These are phyloP conservation scores for Zaprionus lineosus DNA, from an alignment of 2,888 invertebrate genomes.

Conservation along the genomic window DNA sequence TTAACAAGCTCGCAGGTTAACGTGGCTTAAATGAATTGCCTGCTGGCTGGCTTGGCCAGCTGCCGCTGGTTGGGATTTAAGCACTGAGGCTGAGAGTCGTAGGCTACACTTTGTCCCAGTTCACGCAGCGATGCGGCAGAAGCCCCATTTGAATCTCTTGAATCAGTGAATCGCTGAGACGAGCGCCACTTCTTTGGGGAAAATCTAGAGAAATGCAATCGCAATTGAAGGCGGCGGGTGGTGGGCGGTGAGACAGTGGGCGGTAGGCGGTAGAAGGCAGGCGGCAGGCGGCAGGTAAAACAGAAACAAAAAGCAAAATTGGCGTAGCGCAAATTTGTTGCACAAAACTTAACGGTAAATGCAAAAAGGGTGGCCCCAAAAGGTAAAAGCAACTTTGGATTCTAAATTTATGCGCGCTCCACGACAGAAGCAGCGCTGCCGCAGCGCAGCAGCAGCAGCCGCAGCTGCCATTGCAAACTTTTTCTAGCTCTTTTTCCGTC, in stretches of 20 bases:
- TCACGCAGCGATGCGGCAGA: conserved; percentile 38
- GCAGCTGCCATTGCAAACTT: conserved; percentile 38
- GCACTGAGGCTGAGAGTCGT: conserved; percentile 17
- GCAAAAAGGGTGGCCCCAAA: conserved; percentile 70
- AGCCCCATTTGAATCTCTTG: conserved; percentile 48
- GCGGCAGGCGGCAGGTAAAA: conserved; percentile 9
- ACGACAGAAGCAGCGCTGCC: conserved; percentile 6
- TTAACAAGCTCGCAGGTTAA: conserved; percentile 22
- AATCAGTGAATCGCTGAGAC: conserved; percentile 1
- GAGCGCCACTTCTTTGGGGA: conserved; percentile 23
- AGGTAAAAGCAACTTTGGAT: conserved; percentile 71
- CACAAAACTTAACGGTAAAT: conserved; percentile 65
- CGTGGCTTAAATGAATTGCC: conserved; percentile 29
- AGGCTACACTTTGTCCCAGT: conserved; percentile 22
- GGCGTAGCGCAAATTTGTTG: conserved; percentile 52
- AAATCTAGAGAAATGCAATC: background rate
- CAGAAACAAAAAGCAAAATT: conserved; percentile 29
- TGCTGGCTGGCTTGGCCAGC: conserved; percentile 28
- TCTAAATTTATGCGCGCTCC: conserved; percentile 60
- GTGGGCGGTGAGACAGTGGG: background rate
- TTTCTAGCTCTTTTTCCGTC: conserved; percentile 35
- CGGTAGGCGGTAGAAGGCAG: no score
- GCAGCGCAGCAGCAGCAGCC: background rate
- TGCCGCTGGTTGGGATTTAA: conserved; percentile 18
- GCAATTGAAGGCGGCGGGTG: background rate